Evolutionary conservation across 2,888 invertebrate species (phyloP), one percentile per base, ranked within the genome.

Genomic region (Hylaea fasciaria): DNA sequence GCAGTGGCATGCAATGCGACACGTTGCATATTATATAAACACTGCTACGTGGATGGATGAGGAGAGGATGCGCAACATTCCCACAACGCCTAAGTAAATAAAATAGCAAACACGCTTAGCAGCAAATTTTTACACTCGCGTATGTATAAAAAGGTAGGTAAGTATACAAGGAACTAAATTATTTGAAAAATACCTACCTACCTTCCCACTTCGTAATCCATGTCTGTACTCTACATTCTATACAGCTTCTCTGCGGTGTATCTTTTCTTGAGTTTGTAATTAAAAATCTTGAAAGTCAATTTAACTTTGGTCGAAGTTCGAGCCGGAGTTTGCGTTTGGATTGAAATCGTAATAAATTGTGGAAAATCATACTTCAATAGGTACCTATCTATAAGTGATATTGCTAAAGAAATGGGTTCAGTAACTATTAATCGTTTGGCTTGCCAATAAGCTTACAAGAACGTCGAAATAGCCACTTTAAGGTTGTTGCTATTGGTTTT

Each of bases 231-330:
- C 22, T 22, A 5, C 5, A 22, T 51, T 65, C 62, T 35, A 7
- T 37, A 17, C 17, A 53, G 35, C 39, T 58, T 68, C 61, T 57
- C 67, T 55, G 60, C 73, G 69, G 74, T 80, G 77, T 81, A 82
- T 84, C 82, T 82, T 81, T 79, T 78, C 77, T 75, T 64, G 69
- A 86, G 84, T 86, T 85, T 78, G 80, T 89, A 89, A 90, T 90
- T 89, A 89, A 90, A 90, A 90, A 90, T 88, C 83, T 85, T 79
- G 82, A 84, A 89, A 89, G 89, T 86, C 89, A 89, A 90, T 90
- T 89, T 85, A 90, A 89, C 78, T 88, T 87, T 70, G 71, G 57
- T 73, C 68, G 62, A 66, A 75, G 75, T 73, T 73, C 68, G 62
- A 57, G 60, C 70, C 62, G 69, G 71, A 69, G 76, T 74, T 73